Conservation (phyloP, 2,888 invertebrate species). For the Agrypnus murinus region DNA sequence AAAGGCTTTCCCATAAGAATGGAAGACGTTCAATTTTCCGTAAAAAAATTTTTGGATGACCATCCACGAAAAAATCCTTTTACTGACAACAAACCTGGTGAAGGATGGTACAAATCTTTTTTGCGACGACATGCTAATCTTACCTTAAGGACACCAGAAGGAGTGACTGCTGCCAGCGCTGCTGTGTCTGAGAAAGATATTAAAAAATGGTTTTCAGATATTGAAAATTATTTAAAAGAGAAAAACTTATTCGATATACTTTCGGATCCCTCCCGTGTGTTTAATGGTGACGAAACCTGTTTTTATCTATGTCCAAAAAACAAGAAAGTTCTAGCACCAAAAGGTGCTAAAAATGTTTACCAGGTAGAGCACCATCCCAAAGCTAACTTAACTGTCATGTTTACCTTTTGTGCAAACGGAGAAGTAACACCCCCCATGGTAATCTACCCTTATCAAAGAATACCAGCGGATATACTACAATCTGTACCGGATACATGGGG, state of each 20-base stretch:
- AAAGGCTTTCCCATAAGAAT: slow-evolving; percentile 60
- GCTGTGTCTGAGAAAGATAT: background rate
- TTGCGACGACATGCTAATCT: background rate
- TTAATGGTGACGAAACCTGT: background rate
- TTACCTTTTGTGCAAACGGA: too few species aligned
- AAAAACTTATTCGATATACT: background rate
- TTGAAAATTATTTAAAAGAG: background rate
- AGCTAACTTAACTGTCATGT: background rate
- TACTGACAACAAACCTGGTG: slow-evolving; percentile 54
- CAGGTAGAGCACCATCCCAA: background rate
- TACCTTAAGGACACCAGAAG: background rate
- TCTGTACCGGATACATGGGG: too few species aligned
- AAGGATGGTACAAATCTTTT: slow-evolving; percentile 55
- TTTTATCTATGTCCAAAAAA: background rate
- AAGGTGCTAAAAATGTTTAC: background rate
- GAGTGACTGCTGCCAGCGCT: background rate
- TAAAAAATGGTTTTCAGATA: background rate
- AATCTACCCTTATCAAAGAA: too few species aligned
- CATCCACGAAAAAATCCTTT: slow-evolving; percentile 43
- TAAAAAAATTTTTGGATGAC: slow-evolving; percentile 46
- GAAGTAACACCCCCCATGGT: too few species aligned
- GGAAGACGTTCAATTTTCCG: slow-evolving; percentile 42
- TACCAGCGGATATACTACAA: too few species aligned
- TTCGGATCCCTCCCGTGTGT: background rate
- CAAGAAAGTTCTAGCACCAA: background rate